Conservation (phyloP, 2,797 vertebrate species). For the Tarsius wallacei region DNA sequence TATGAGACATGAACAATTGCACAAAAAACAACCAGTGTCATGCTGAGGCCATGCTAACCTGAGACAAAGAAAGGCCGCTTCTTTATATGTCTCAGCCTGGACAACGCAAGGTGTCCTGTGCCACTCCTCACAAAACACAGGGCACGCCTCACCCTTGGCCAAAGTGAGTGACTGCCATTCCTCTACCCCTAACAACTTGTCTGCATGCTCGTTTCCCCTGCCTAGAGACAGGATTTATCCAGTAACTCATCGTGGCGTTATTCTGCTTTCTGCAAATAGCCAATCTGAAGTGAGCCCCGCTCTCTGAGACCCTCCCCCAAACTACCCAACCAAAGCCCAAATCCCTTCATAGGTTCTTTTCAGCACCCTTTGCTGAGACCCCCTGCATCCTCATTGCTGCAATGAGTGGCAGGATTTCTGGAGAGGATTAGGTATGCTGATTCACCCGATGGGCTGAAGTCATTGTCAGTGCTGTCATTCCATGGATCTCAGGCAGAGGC, state of each 20-base stretch:
- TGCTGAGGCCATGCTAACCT: neutral
- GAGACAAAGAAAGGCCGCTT: neutral
- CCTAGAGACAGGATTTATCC: neutral
- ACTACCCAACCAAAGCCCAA: neutral
- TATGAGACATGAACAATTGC: neutral
- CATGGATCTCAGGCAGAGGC: neutral
- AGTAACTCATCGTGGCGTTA: neutral
- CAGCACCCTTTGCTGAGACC: neutral
- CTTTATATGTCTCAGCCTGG: neutral
- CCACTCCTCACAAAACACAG: neutral
- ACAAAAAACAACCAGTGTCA: neutral
- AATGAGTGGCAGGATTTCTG: neutral
- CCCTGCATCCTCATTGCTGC: neutral
- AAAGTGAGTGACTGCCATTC: neutral
- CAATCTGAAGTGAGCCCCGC: neutral
- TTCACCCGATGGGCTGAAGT: neutral
- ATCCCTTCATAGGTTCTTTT: neutral
- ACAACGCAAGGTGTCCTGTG: neutral
- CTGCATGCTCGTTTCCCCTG: neutral
- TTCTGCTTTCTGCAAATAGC: neutral
- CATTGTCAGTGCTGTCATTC: neutral
- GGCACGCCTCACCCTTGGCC: neutral
- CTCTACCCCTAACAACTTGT: neutral
- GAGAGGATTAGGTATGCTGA: fast-evolving
- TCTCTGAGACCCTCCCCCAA: neutral